These are phyloP conservation scores for Centropyge bicolor DNA, from an alignment of 2,797 vertebrate genomes.

Conservation along the genomic window DNA sequence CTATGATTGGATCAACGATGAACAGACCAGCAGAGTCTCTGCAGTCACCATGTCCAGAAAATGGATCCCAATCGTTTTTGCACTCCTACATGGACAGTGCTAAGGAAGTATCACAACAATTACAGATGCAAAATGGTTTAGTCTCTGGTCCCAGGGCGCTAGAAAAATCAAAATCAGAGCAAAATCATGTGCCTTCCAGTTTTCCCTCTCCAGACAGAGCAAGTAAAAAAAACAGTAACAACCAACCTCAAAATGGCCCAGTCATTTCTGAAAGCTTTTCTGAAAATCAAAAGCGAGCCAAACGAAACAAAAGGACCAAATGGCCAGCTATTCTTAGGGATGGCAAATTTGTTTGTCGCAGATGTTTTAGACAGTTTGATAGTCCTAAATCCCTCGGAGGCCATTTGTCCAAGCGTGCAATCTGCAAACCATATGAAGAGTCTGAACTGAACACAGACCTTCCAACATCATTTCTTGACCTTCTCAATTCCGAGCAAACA, in stretches of 20 bases:
- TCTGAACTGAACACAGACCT: slow-evolving; percentile 88
- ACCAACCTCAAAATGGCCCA: slow-evolving; percentile 37
- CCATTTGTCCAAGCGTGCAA: slow-evolving; percentile 93
- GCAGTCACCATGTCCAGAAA: slow-evolving; percentile 43
- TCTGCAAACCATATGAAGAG: slow-evolving; percentile 92
- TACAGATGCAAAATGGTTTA: slow-evolving; percentile 58
- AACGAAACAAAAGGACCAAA: slow-evolving; percentile 90
- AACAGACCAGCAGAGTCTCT: slow-evolving; percentile 56
- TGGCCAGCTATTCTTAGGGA: slow-evolving; percentile 96
- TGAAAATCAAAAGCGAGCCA: slow-evolving; percentile 69
- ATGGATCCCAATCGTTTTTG: slow-evolving; percentile 48
- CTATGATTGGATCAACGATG: slow-evolving; percentile 50
- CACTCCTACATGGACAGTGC: slow-evolving; percentile 53
- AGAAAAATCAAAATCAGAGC: slow-evolving; percentile 50
- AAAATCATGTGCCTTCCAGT: slow-evolving; percentile 46
- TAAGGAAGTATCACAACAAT: slow-evolving; percentile 57
- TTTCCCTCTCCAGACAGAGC: slow-evolving; percentile 31
- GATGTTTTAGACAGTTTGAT: slow-evolving; percentile 93
- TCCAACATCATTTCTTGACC: slow-evolving; percentile 91
- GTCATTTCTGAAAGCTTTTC: slow-evolving; percentile 23
- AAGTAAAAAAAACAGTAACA: slow-evolving; percentile 20
- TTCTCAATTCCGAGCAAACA: slow-evolving; percentile 92
- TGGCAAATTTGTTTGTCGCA: slow-evolving; percentile 95
- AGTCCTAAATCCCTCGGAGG: slow-evolving; percentile 96
- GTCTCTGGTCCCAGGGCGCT: slow-evolving; percentile 37